A percentile compares a stretch with the other conserved stretches of the same genome.
phyloP scores from a whole-genome alignment of 92 coral and sea anemone genomes.

The Chrysogorgia sp. region DNA sequence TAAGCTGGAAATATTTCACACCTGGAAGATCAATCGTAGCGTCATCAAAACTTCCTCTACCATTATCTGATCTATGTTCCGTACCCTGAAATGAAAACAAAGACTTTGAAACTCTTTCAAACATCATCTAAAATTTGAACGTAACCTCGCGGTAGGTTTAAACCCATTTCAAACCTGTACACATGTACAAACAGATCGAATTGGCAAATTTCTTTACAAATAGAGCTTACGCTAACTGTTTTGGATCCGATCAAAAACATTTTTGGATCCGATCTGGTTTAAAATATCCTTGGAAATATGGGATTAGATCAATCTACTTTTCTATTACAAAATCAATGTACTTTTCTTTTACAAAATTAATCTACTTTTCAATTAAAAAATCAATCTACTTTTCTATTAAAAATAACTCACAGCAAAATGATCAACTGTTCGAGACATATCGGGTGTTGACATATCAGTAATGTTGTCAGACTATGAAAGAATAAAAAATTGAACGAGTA shows the following conservation, averaged over 20 bases:
- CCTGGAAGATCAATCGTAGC: constrained; percentile 73
- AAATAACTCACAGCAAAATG: neutral
- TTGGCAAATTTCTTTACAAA: too few relatives aligned
- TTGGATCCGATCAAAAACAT: too few relatives aligned
- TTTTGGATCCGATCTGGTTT: too few relatives aligned
- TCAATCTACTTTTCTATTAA: neutral
- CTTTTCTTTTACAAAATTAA: neutral
- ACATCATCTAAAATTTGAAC: neutral
- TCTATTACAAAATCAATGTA: too few relatives aligned
- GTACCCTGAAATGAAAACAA: constrained; percentile 46
- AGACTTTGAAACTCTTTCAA: neutral
- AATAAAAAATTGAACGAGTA: neutral
- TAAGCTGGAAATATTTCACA: neutral
- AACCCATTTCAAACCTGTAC: too few relatives aligned
- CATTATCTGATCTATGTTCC: constrained; percentile 27
- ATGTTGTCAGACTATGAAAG: neutral
- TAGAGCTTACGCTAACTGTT: too few relatives aligned
- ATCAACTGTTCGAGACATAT: neutral
- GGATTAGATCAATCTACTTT: too few relatives aligned
- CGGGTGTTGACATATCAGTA: neutral
- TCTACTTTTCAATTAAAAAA: neutral
- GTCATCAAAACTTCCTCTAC: constrained; percentile 61
- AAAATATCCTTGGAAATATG: too few relatives aligned
- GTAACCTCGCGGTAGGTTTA: too few relatives aligned
- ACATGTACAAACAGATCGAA: too few relatives aligned